A percentile compares a stretch with the other conserved stretches of the same genome.
These are phyloP conservation scores for Podiceps cristatus DNA, from an alignment of 2,113 vertebrate genomes.

Conservation along the genomic window DNA sequence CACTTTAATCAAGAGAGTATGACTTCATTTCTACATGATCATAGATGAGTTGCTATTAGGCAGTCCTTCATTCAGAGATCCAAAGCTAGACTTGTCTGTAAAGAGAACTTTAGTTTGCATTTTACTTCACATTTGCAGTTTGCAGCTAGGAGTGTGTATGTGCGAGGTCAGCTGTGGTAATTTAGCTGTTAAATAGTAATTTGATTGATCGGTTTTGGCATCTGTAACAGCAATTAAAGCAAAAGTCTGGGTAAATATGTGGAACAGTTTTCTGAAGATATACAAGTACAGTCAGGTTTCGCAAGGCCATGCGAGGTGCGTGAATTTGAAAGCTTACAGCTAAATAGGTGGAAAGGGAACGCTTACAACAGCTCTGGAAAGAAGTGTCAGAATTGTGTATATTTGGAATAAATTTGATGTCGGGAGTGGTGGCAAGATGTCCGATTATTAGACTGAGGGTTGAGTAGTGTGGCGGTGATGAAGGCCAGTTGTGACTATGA, in stretches of 20 bases:
- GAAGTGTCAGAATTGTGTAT: background rate
- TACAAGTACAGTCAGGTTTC: background rate
- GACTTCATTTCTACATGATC: accelerated
- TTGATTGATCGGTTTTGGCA: background rate
- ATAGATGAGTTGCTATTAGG: accelerated
- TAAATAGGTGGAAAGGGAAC: background rate
- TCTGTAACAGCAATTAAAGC: background rate
- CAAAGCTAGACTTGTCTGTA: background rate
- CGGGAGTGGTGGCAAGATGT: background rate
- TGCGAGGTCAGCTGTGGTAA: background rate
- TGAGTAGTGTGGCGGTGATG: accelerated
- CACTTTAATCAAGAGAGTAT: accelerated
- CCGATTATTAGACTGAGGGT: accelerated
- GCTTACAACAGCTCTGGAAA: background rate
- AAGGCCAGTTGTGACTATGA: accelerated
- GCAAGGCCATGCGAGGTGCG: accelerated
- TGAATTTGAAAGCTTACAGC: background rate
- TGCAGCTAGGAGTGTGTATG: background rate
- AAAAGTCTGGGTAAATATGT: background rate
- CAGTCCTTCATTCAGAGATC: background rate
- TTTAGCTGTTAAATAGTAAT: background rate
- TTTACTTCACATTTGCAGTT: background rate
- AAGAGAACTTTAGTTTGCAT: background rate
- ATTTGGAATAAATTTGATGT: background rate
- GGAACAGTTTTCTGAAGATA: background rate